Base-by-base conservation (phyloP, 2,888 invertebrate genomes). In the Eurytoma adleriae region DNA sequence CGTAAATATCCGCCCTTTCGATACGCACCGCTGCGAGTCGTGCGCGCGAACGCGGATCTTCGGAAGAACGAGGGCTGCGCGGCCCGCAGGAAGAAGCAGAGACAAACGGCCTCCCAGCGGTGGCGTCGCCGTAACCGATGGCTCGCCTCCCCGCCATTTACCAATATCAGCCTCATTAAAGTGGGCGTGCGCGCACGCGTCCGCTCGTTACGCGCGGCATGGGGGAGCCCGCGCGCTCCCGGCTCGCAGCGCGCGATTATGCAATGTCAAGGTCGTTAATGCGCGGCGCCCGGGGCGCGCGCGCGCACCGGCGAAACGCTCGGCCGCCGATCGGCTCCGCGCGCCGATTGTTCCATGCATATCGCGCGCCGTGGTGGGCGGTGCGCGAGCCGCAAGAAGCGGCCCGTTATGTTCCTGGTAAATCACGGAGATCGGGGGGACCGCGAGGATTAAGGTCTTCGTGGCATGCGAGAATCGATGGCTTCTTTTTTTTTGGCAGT, bases 231-330 rank as follows among this genome's bases (percentile, higher is more conserved):
- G 16, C 20, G 18, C 40, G 40, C 56, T 72, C 54, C 30, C 24
- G 40, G 71, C 57, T n/a, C 66, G 64, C n/a, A n/a, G 24, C 24
- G 52, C 14, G 70, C 64, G 78, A 61, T 73, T 78, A 78, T 68
- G 75, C 75, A 71, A 67, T 71, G 75, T 75, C 79, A 75, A 79
- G 79, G 79, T 67, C 75, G 79, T 71, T 64, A 68, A 79, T 69
- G 69, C 74, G 67, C 30, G 20, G 54, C 62, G 24, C n/a, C 14
- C 14, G 40, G 27, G 18, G 14, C 20, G 56, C 56, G 52, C 56
- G 54, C 20, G 56, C 56, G 52, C 56, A 30, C 10, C 59, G 16
- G 72, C 20, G 62, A 73, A 54, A 73, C 73, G 66, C 24, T 74
- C 57, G 66, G 50, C 24, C 67, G 74, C 67, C 27, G 57, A 57